Conservation (phyloP, 1,140 invertebrate genomes). For the Caenorhabditis briggsae region DNA sequence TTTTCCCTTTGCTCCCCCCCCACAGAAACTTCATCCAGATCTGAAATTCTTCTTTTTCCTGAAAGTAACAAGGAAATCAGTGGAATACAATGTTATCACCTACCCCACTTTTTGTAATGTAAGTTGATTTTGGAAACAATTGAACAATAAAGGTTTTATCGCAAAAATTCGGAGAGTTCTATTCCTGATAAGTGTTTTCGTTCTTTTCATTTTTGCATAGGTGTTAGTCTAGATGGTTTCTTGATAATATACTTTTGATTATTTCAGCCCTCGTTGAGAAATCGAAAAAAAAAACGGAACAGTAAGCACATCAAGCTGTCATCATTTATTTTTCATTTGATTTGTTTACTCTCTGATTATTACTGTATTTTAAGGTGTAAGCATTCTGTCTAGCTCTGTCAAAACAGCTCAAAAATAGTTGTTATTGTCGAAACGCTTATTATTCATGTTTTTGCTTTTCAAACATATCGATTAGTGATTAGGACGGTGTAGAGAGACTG, state of each 20-base stretch:
- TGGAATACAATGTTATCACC: slow-evolving; percentile 20
- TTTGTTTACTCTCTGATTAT: slow-evolving; percentile 41
- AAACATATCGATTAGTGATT: slow-evolving; percentile 46
- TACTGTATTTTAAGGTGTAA: slow-evolving; percentile 12
- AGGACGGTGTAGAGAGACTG: not conserved
- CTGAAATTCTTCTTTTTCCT: too few species aligned
- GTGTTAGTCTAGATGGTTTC: not conserved
- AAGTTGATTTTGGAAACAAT: slow-evolving; percentile 38
- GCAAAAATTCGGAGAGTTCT: not conserved
- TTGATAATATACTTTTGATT: not conserved
- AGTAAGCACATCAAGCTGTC: not conserved
- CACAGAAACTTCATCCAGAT: too few species aligned
- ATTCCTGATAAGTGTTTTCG: slow-evolving; percentile 41
- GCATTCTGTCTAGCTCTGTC: not conserved
- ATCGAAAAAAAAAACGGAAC: not conserved
- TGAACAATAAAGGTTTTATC: slow-evolving; percentile 2
- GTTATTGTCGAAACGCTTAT: slow-evolving; percentile 19
- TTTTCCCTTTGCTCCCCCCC: not conserved
- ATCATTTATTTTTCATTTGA: not conserved
- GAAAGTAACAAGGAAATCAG: not conserved
- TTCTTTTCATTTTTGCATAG: not conserved
- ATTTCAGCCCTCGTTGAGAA: not conserved
- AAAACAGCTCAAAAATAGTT: not conserved
- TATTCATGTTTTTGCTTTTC: slow-evolving; percentile 10
- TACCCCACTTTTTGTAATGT: slow-evolving; percentile 24